Percentiles rank a stretch among this genome's conserved stretches.
phyloP scores from a whole-genome alignment of 2,888 invertebrate species.

The Sarcophaga caerulescens region DNA sequence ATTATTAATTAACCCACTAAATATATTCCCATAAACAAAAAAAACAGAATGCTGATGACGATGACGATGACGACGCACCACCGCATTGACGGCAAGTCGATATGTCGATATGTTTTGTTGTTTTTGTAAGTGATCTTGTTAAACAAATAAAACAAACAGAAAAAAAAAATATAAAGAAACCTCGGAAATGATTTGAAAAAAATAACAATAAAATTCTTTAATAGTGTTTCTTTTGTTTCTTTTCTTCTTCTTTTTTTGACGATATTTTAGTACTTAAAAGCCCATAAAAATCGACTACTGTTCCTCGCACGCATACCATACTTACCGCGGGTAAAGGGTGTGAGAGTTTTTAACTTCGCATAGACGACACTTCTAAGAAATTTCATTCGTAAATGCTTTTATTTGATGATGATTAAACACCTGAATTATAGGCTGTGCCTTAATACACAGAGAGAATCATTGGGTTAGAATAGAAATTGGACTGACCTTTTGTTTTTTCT shows the following conservation, averaged over 20 bases:
- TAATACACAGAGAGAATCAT: constrained; percentile 25
- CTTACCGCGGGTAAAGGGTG: background rate
- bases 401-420: constrained; percentile 51
- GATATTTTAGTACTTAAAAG: constrained; percentile 35
- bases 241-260: background rate
- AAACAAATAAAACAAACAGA: constrained; percentile 19
- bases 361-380: constrained; percentile 56
- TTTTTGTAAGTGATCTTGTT: constrained; percentile 37
- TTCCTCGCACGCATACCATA: background rate
- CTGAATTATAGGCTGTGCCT: constrained; percentile 8
- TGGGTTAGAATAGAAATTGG: too few relatives aligned
- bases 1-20: constrained; percentile 65
- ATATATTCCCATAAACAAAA: constrained; percentile 45
- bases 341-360: background rate
- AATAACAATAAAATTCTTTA: constrained; percentile 64
- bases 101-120: constrained; percentile 15
- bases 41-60: background rate
- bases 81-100: constrained; percentile 8
- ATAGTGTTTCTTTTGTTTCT: constrained; percentile 24
- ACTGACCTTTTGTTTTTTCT: too few relatives aligned
- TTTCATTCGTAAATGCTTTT: constrained; percentile 40
- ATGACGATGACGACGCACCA: background rate
- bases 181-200: constrained; percentile 7
- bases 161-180: background rate
- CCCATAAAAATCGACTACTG: constrained; percentile 47